Percentiles rank a stretch among this genome's conserved stretches.
Evolutionary conservation across 2,888 invertebrate genomes (phyloP).

Genomic region (Nemapogon koenigi): DNA sequence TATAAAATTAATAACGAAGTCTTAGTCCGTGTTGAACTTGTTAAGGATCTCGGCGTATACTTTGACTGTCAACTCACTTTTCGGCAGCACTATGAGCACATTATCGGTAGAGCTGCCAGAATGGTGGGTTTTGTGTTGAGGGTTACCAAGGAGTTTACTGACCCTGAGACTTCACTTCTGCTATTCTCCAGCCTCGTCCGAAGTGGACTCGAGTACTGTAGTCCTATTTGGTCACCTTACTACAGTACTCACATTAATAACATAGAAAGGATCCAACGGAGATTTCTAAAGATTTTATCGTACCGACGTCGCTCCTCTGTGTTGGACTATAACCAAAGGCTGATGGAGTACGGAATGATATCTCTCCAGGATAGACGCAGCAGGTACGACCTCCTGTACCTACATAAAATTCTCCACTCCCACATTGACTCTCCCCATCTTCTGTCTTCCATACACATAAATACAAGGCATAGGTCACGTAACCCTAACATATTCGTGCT

Average conservation of each 20-base stretch:
- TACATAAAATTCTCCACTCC: no score
- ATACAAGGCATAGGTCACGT: no score
- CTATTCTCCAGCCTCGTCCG: neutral
- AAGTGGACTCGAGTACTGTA: neutral
- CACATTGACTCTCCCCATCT: no score
- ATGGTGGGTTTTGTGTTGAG: neutral
- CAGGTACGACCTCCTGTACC: no score
- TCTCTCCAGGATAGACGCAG: no score
- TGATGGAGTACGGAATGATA: no score
- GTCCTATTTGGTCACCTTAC: conserved; percentile 1
- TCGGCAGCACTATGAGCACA: neutral
- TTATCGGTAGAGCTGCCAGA: neutral
- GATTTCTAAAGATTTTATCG: neutral
- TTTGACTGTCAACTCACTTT: neutral
- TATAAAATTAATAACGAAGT: neutral
- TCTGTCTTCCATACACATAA: no score
- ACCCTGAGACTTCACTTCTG: neutral
- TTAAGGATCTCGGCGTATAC: neutral
- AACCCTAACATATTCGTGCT: no score
- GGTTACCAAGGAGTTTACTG: neutral
- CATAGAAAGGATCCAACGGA: conserved; percentile 1
- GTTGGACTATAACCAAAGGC: no score
- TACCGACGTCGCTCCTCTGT: no score
- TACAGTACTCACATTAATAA: neutral
- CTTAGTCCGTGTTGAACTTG: neutral